Evolutionary conservation across 2,888 invertebrate genomes (phyloP).

Genomic region (Ethmia dodecea): DNA sequence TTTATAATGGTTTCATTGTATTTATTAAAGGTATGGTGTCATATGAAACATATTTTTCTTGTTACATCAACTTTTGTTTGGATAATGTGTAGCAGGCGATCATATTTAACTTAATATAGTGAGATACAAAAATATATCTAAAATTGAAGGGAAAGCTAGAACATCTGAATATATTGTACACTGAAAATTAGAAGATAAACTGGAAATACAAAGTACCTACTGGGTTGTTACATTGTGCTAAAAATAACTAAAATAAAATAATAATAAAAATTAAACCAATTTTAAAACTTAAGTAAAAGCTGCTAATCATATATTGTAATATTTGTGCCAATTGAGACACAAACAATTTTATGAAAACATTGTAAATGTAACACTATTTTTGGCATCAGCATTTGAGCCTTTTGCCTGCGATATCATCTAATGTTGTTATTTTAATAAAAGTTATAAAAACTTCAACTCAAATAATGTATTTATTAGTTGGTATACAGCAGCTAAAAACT

Average conservation of each 20-base stretch:
- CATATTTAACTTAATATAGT: constrained; percentile 58
- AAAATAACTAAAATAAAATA: constrained; percentile 62
- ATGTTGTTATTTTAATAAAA: too few species aligned
- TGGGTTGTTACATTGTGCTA: constrained; percentile 61
- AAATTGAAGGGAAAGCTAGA: constrained; percentile 27
- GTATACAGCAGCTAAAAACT: too few species aligned
- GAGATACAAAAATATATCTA: constrained; percentile 36
- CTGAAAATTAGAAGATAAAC: constrained; percentile 41
- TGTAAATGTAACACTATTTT: constrained; percentile 43
- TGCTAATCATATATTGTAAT: constrained; percentile 59
- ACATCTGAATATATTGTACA: constrained; percentile 26
- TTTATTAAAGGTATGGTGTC: constrained; percentile 71
- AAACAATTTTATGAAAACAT: constrained; percentile 35
- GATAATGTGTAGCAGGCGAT: constrained; percentile 74
- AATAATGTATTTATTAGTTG: too few species aligned
- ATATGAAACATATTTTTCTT: constrained; percentile 67
- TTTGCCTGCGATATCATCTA: constrained; percentile 17
- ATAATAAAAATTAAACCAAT: constrained; percentile 55
- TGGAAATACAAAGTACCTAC: constrained; percentile 46
- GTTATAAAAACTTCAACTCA: too few species aligned
- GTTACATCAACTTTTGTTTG: constrained; percentile 60
- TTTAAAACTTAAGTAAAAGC: constrained; percentile 60
- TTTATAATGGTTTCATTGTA: constrained; percentile 73
- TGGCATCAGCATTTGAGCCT: constrained; percentile 28
- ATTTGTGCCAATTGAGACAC: constrained; percentile 33